These are phyloP conservation scores for Esperia sulphurella DNA, from an alignment of 2,888 invertebrate species.

Conservation along the genomic window DNA sequence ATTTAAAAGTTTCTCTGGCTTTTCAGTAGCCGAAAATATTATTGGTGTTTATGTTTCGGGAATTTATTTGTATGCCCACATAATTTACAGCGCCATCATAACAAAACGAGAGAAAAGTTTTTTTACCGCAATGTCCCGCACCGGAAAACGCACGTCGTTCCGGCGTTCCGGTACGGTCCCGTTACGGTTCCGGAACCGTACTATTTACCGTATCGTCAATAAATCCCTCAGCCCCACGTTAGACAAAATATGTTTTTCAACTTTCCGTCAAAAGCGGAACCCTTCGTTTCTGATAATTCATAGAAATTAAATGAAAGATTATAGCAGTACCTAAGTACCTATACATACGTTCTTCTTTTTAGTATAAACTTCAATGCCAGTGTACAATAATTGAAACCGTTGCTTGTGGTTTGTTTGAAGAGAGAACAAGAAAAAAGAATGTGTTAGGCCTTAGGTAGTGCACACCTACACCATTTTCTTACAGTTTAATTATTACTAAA, in stretches of 20 bases:
- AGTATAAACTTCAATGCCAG: too few species aligned
- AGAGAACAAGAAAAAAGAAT: too few species aligned
- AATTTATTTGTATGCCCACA: background rate
- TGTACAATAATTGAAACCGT: too few species aligned
- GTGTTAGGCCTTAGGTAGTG: too few species aligned
- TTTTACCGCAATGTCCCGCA: slow-evolving; percentile 16
- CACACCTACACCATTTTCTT: too few species aligned
- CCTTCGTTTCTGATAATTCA: slow-evolving; percentile 19
- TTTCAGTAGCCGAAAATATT: background rate
- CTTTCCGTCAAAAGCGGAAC: slow-evolving; percentile 12
- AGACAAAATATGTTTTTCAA: slow-evolving; percentile 40
- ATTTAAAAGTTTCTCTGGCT: too few species aligned
- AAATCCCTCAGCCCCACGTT: slow-evolving; percentile 21
- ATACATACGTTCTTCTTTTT: too few species aligned
- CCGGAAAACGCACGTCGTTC: slow-evolving; percentile 40
- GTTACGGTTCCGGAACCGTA: slow-evolving; percentile 25
- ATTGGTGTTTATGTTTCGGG: background rate
- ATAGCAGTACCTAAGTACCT: too few species aligned
- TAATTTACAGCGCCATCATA: background rate
- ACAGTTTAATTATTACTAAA: too few species aligned
- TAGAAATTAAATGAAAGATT: too few species aligned
- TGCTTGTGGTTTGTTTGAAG: too few species aligned
- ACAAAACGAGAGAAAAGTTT: background rate
- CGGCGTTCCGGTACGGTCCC: slow-evolving; percentile 33
- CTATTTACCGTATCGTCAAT: slow-evolving; percentile 32